A percentile compares a stretch with the other conserved stretches of the same genome.
Evolutionary conservation across 1,140 invertebrate species (phyloP).

Genomic region (Drosophila pachea): DNA sequence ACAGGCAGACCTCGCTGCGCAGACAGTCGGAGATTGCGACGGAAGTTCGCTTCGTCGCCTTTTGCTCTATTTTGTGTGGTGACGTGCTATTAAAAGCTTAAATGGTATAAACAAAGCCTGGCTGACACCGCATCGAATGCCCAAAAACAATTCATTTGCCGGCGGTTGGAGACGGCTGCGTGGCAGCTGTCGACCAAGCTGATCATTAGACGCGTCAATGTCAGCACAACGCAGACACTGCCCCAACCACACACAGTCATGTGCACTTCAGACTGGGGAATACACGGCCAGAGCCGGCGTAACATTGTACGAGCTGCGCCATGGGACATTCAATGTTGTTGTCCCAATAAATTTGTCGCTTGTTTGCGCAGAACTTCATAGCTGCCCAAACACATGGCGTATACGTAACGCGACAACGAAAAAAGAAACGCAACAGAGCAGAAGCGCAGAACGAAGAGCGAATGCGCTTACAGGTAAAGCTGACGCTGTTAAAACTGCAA

Average conservation of each 20-base stretch:
- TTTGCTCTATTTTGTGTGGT: conserved; percentile 8
- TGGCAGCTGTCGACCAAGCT: conserved; percentile 7
- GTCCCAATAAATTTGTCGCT: conserved; percentile 69
- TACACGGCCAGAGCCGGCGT: conserved; percentile 14
- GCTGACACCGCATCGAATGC: conserved; percentile 20
- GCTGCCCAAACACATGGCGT: conserved; percentile 44
- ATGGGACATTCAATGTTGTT: conserved; percentile 30
- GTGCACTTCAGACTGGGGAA: conserved; percentile 27
- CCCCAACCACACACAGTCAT: conserved; percentile 13
- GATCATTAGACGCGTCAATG: conserved; percentile 67
- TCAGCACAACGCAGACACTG: conserved; percentile 38
- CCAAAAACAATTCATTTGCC: conserved; percentile 25
- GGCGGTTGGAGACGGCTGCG: background rate
- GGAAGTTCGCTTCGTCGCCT: conserved; percentile 54
- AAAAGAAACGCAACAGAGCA: background rate
- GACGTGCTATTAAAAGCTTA: conserved; percentile 55
- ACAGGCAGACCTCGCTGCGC: no score
- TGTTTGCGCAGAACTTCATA: conserved; percentile 51
- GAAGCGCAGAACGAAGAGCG: background rate
- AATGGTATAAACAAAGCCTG: conserved; percentile 57
- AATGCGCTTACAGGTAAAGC: background rate
- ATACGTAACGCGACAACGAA: conserved; percentile 55
- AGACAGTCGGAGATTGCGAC: conserved; percentile 14
- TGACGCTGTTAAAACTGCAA: no score
- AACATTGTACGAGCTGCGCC: conserved; percentile 33